Evolutionary conservation across 2,888 invertebrate genomes (phyloP).

Genomic region (Schizaphis graminum): DNA sequence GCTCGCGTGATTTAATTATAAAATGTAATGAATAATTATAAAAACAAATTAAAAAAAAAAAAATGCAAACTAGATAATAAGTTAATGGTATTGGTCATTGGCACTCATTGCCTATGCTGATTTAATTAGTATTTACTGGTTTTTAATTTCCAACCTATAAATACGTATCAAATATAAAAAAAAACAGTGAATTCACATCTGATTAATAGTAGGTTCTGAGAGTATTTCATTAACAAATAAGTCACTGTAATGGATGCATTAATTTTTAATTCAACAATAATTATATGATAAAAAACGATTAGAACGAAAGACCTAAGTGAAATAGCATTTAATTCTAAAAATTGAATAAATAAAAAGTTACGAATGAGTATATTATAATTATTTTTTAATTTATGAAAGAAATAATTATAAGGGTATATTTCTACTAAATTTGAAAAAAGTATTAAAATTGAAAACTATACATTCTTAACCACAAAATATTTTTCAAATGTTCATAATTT

Average conservation of each 20-base stretch:
- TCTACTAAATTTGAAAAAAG: background rate
- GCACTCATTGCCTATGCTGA: background rate
- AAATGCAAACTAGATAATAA: background rate
- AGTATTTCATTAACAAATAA: background rate
- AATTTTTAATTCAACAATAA: background rate
- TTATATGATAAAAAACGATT: background rate
- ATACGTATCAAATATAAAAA: background rate
- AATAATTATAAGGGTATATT: background rate
- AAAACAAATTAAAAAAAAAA: background rate
- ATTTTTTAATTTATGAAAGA: background rate
- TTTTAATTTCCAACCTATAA: background rate
- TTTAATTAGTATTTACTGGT: background rate
- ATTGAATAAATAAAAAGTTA: background rate
- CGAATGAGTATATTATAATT: background rate
- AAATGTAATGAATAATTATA: background rate
- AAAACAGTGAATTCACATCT: background rate
- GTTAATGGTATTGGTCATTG: background rate
- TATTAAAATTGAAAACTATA: background rate
- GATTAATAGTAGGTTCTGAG: background rate
- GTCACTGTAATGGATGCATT: background rate
- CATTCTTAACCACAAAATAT: background rate
- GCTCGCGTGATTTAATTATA: background rate
- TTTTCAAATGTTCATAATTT: background rate
- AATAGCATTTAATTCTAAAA: background rate
- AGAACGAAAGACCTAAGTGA: background rate